Base-by-base conservation (phyloP, 2,113 vertebrate genomes). In the Urocynchramus pylzowi region DNA sequence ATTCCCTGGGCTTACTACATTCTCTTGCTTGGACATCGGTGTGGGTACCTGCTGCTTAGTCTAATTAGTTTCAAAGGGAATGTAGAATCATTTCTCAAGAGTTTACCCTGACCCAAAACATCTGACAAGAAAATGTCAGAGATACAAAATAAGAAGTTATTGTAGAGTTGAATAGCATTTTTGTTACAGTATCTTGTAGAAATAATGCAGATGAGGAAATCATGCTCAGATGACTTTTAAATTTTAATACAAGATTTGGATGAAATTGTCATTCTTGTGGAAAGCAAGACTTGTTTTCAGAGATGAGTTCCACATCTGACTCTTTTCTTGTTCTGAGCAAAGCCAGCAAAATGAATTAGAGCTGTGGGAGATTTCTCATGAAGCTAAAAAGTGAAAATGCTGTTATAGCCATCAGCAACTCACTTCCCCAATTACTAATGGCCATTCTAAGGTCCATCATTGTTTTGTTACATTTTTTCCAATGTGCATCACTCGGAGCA, bases 1-100 rank as follows among this genome's bases (percentile, higher is more conserved):
- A 96, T 96, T 97, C 95, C 97, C 96, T 61, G 60, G 64, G 65
- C 56, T 70, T 93, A 87, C 70, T 85, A n/a, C 42, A 31, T 91
- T 93, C 93, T 94, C 70, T 94, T 92, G 78, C 95, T 95, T 87
- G 63, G 88, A 90, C 84, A 95, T 93, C 5, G 8, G 89, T 94
- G 71, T 70, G 78, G 81, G 81, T 94, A 97, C 95, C 96, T 97
- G 93, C 97, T 98, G 95, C 96, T 98, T 98, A 98, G 89, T 84
- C 96, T 98, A 98, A 98, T 98, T 98, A 98, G 98, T 98, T 98
- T 98, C 98, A 97, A 91, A 98, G 98, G 98, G 98, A 98, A 97
- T 96, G 96, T 97, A 50, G 75, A 85, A 78, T 86, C 92, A 84
- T 93, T 95, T 94, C 97, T 97, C 93, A 44, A 47, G 97, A 97